phyloP scores from a whole-genome alignment of 2,113 vertebrate species.

The Sus scrofa region T2T-Sscrofa CM000822.6:49822001-49822500 shows the following conservation, averaged over 20 bases:
- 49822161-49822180: background rate
- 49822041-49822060: too few species aligned
- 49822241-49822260: slow-evolving; percentile 14
- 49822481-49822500: background rate
- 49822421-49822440: background rate
- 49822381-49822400: background rate
- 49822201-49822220: background rate
- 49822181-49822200: background rate
- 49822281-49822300: background rate
- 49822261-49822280: background rate
- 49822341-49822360: background rate
- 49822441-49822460: background rate
- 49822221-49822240: background rate
- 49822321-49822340: background rate
- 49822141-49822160: background rate
- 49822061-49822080: too few species aligned
- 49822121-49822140: too few species aligned
- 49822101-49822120: too few species aligned
- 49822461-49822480: background rate
- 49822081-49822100: too few species aligned
- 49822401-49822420: background rate
- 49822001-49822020: too few species aligned
- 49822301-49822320: background rate
- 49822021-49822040: too few species aligned
- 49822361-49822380: background rate